Evolutionary conservation across 2,888 invertebrate species (phyloP).

Genomic region (Noctua pronuba): DNA sequence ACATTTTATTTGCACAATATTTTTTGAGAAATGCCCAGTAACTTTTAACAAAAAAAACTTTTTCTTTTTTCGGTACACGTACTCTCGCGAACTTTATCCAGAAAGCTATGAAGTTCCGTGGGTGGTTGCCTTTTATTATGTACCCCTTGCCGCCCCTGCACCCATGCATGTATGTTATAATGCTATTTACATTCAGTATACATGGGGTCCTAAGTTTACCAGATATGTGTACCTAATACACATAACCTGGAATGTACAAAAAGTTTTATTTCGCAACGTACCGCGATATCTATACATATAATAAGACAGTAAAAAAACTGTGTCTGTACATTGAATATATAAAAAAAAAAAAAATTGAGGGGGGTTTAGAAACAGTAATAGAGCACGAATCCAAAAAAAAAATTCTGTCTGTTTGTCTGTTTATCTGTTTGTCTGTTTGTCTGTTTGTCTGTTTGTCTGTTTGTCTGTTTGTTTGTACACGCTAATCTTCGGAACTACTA

Average conservation of each 20-base stretch:
- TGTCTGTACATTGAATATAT: no score
- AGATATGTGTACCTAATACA: constrained; percentile 54
- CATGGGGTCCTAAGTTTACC: constrained; percentile 54
- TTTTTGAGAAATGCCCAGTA: constrained; percentile 10
- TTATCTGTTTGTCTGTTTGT: no score
- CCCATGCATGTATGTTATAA: constrained; percentile 58
- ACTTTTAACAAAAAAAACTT: not conserved
- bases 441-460: no score
- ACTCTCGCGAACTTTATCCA: constrained; percentile 72
- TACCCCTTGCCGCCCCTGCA: constrained; percentile 63
- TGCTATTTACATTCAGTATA: constrained; percentile 60
- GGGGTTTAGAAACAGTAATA: no score
- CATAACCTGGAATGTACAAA: constrained; percentile 49
- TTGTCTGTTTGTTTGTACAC: no score
- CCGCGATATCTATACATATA: no score
- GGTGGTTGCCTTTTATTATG: constrained; percentile 78
- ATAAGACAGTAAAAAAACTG: no score
- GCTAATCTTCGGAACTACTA: no score
- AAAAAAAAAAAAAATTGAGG: no score
- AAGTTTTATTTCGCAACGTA: constrained; percentile 43
- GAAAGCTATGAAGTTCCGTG: constrained; percentile 78
- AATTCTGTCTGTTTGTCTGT: no score
- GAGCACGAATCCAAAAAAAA: no score
- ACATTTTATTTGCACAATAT: constrained; percentile 21
- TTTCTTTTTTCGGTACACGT: constrained; percentile 66